Base-by-base conservation (phyloP, 2,113 vertebrate genomes). In the Piprites chloris region DNA sequence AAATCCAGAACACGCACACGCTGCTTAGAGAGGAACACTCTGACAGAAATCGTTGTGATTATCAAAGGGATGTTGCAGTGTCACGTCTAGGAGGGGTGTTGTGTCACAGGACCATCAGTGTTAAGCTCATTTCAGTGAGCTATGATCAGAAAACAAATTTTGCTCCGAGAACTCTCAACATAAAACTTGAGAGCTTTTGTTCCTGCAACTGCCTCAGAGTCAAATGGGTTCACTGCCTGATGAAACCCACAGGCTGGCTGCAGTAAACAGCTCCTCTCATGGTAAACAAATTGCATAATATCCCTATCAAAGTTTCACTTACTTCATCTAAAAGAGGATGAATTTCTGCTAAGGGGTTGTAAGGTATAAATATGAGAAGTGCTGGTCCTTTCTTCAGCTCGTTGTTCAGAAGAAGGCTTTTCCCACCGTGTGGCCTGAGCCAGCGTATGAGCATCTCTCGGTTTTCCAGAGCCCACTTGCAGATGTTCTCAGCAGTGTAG, bases 311-410 rank as follows among this genome's bases (percentile, higher is more conserved):
- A 75, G n/a, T n/a, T 53, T 39, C 47, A 83, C 98, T 98, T 93
- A 99, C 99, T 99, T 99, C 98, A 78, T 98, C 98, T 62, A 99
- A 97, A 32, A 98, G 84, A 44, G 98, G 98, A 77, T 98, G 98
- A 69, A 89, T 96, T 85, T 98, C 95, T 12, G 97, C 95, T 78
- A 99, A 96, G 4, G 99, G 99, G 93, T 99, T 94, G 53, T 99
- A 98, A 18, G 99, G 99, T 82, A 99, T 94, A 94, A 99, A 99
- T 49, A 99, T 92, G 58, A 99, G 98, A 61, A 99, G 98, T 6
- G 99, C 99, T 1, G 99, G 99, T 56, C 99, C 99, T 97, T 99
- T 99, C 90, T 96, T 98, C 89, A 99, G 98, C 93, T 99, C 99
- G 4, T 97, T 98, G 91, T 99, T 98, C 67, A 99, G 97, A 44